A percentile compares a stretch with the other conserved stretches of the same genome.
phyloP scores from a whole-genome alignment of 1,140 invertebrate genomes.

The Papilio polytes region DNA sequence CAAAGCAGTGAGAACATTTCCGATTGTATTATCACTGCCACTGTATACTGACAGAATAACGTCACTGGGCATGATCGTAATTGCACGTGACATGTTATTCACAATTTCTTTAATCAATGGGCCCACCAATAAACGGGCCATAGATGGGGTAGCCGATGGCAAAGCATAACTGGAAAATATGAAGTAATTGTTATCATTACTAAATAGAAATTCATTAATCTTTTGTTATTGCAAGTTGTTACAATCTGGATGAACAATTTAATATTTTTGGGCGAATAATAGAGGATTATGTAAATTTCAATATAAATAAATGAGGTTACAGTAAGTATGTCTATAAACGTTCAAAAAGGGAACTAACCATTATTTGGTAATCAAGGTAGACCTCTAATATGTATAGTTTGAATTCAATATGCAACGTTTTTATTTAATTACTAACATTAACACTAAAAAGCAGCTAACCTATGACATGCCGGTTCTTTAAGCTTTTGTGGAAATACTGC shows the following conservation, averaged over 20 bases:
- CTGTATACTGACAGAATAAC: slow-evolving; percentile 90
- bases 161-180: slow-evolving; percentile 77
- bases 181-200: background rate
- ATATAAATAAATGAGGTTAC: too few relatives aligned
- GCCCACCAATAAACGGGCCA: slow-evolving; percentile 86
- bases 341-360: too few relatives aligned
- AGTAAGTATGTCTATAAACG: too few relatives aligned
- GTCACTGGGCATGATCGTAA: slow-evolving; percentile 66
- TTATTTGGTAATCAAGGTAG: too few relatives aligned
- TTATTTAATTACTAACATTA: too few relatives aligned
- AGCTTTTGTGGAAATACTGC: slow-evolving; percentile 84
- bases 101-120: slow-evolving; percentile 88
- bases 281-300: too few relatives aligned
- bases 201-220: too few relatives aligned
- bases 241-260: too few relatives aligned
- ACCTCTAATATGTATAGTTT: too few relatives aligned
- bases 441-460: slow-evolving; percentile 66
- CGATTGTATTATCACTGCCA: slow-evolving; percentile 92
- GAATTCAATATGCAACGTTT: too few relatives aligned
- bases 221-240: too few relatives aligned
- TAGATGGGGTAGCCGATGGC: slow-evolving; percentile 77
- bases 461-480: slow-evolving; percentile 80
- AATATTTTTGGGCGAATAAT: too few relatives aligned
- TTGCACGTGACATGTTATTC: slow-evolving; percentile 83
- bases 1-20: slow-evolving; percentile 89